A percentile compares a stretch with the other conserved stretches of the same genome.
These are phyloP conservation scores for Phoronis australis DNA, from an alignment of 2,888 invertebrate species.

Conservation along the genomic window DNA sequence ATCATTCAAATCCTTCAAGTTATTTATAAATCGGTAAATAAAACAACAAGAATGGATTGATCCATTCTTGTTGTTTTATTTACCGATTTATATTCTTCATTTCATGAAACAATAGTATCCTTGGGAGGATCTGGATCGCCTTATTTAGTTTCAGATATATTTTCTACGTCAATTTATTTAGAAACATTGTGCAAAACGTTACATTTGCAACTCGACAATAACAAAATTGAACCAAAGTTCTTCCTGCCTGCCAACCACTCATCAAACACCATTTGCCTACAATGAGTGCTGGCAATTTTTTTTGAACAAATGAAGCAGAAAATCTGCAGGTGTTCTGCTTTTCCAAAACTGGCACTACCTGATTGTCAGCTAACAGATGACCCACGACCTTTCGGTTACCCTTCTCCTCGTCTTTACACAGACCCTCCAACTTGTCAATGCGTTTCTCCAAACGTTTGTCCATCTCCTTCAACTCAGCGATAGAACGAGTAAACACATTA, in stretches of 20 bases:
- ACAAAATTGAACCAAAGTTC: not conserved
- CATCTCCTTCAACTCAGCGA: conserved; percentile 54
- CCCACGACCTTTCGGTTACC: conserved; percentile 74
- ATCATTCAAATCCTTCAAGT: too few species aligned
- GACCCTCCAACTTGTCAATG: conserved; percentile 62
- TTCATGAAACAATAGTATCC: too few species aligned
- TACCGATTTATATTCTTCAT: too few species aligned
- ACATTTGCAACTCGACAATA: not conserved
- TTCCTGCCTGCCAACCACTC: not conserved
- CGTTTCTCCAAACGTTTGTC: conserved; percentile 34
- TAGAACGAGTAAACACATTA: conserved; percentile 87
- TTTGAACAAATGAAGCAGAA: not conserved
- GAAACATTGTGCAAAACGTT: too few species aligned
- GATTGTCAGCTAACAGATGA: conserved; percentile 67
- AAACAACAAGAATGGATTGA: too few species aligned
- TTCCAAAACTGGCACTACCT: conserved; percentile 59
- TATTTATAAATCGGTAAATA: too few species aligned
- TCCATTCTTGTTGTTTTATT: too few species aligned
- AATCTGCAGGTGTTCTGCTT: too few species aligned
- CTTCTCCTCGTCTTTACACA: conserved; percentile 80
- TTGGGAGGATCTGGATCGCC: too few species aligned
- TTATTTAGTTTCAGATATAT: too few species aligned
- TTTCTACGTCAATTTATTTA: too few species aligned
- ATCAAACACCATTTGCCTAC: not conserved
- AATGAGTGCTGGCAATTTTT: not conserved